Base-by-base conservation (phyloP, 2,797 vertebrate species). In the Okamejei kenojei region DNA sequence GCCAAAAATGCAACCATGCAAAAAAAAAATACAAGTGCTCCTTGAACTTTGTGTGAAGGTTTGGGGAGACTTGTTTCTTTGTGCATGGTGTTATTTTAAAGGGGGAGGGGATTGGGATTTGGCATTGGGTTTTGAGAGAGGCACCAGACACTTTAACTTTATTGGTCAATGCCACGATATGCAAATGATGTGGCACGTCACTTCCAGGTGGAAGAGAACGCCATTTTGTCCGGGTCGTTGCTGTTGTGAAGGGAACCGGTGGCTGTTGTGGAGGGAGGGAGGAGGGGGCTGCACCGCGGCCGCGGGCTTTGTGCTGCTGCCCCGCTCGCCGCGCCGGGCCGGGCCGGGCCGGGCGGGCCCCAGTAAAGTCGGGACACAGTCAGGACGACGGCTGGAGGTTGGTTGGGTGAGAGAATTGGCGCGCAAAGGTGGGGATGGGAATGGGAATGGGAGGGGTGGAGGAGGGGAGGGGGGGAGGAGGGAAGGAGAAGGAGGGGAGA, bases 161-260 rank as follows among this genome's bases (percentile, higher is more conserved):
- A 99, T 99, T 98, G 98, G 98, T 96, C 96, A 95, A 93, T 29
- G 88, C 45, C 71, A 45, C 94, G 93, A 80, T 96, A 99, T 99
- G 98, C 96, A 98, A 98, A 99, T 98, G 93, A 93, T 29, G 0
- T 0, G 0, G 0, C 3, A 96, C 98, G 98, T 99, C 98, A 99
- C 96, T 98, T 99, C 98, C 98, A 95, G 95, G 94, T 96, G 96
- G 96, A 97, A 96, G 96, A 97, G 94, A 97, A 97, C 98, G 98
- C 98, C 98, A 99, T 99, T 97, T 98, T 98, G 96, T 96, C 96
- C 4, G 86, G 94, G 88, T 95, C 94, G 95, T 96, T 96, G 96
- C 95, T 94, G 95, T 96, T 95, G 95, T 96, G 96, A 93, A 82
- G 93, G 93, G 82, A 74, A 79, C 32, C 65, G 65, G n/a, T 35